Percentiles rank a stretch among this genome's conserved stretches.
Evolutionary conservation across 2,888 invertebrate genomes (phyloP).

Genomic region (Beris chalybata): DNA sequence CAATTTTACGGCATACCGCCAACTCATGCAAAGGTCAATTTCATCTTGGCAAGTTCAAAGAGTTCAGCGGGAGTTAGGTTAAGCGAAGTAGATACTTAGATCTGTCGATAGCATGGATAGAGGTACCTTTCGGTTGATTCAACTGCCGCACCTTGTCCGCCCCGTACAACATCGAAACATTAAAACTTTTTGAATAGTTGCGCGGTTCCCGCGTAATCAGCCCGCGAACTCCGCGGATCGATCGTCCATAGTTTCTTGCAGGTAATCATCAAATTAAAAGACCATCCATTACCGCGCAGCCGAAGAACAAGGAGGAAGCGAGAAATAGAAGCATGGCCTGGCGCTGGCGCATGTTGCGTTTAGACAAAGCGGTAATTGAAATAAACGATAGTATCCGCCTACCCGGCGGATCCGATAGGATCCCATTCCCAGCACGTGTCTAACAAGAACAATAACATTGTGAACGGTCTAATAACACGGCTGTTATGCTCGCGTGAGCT

Average conservation of each 20-base stretch:
- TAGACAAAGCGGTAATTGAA: slow-evolving; percentile 39
- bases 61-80: slow-evolving; percentile 27
- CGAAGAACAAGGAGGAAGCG: slow-evolving; percentile 17
- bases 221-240: too few species aligned
- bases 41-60: slow-evolving; percentile 14
- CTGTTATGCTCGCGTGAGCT: slow-evolving; percentile 38
- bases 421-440: slow-evolving; percentile 38
- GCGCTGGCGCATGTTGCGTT: slow-evolving; percentile 34
- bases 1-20: slow-evolving; percentile 2
- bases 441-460: slow-evolving; percentile 38
- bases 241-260: slow-evolving; percentile 7
- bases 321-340: slow-evolving; percentile 14
- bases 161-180: too few species aligned
- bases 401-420: slow-evolving; percentile 34
- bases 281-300: slow-evolving; percentile 21
- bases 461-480: slow-evolving; percentile 38
- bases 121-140: too few species aligned
- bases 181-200: too few species aligned
- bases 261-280: slow-evolving; percentile 32
- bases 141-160: too few species aligned
- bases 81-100: too few species aligned
- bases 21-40: slow-evolving; percentile 25
- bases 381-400: slow-evolving; percentile 39
- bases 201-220: too few species aligned
- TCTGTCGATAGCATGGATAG: too few species aligned